These are phyloP conservation scores for Delphinus delphis DNA, from an alignment of 2,113 vertebrate genomes.

Conservation along the genomic window DNA sequence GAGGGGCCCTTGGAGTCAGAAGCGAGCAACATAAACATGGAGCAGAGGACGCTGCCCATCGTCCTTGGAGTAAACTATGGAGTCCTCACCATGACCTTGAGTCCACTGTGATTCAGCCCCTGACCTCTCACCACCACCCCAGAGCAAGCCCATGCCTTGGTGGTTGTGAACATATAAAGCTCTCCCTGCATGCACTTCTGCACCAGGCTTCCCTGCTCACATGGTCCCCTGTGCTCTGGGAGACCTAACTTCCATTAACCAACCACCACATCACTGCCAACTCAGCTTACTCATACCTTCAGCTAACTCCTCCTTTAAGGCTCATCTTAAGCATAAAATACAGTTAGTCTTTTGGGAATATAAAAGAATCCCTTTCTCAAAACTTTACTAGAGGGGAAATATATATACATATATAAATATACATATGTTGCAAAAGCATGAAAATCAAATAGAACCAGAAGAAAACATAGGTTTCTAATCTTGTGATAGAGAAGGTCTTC, in stretches of 20 bases:
- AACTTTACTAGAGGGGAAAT: not conserved
- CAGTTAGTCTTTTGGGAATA: not conserved
- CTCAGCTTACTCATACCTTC: not conserved
- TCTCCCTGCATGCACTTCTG: rapidly evolving
- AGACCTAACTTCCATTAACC: not conserved
- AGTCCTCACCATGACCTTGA: not conserved
- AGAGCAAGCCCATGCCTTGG: rapidly evolving
- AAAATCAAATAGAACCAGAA: not conserved
- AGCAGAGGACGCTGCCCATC: rapidly evolving
- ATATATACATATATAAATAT: not conserved
- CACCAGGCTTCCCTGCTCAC: not conserved
- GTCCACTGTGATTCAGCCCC: not conserved
- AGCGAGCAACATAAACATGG: too few relatives aligned
- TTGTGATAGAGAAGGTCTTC: not conserved
- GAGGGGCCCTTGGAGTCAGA: not conserved
- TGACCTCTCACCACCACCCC: rapidly evolving
- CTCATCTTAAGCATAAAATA: not conserved
- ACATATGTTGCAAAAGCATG: not conserved
- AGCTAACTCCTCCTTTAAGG: not conserved
- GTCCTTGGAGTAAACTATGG: not conserved
- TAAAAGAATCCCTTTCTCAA: not conserved
- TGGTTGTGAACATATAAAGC: not conserved
- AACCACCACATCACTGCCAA: too few relatives aligned
- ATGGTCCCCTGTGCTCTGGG: rapidly evolving
- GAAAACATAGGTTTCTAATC: not conserved